A percentile compares a stretch with the other conserved stretches of the same genome.
phyloP scores from a whole-genome alignment of 2,888 invertebrate genomes.

The Pyrrhia umbra region DNA sequence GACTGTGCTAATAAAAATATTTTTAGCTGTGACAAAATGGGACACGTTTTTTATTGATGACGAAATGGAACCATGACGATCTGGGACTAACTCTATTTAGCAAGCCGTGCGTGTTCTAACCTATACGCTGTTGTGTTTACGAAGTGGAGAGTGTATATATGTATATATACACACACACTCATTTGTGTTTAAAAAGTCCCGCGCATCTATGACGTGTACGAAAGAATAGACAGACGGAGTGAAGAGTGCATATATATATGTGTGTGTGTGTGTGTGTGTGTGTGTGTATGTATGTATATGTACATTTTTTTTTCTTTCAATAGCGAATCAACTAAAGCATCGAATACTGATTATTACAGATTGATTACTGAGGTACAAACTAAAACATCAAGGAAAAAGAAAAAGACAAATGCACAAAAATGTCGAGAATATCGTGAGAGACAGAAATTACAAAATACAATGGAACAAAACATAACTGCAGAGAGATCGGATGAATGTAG shows the following conservation, averaged over 20 bases:
- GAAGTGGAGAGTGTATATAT: no score
- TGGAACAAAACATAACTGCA: slow-evolving; percentile 63
- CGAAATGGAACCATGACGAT: no score
- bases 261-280: not conserved
- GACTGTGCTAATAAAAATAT: no score
- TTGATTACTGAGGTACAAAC: slow-evolving; percentile 58
- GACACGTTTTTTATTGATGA: no score
- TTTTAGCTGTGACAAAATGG: no score
- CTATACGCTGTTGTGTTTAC: slow-evolving; percentile 19
- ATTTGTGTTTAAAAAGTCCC: slow-evolving; percentile 10
- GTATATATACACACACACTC: slow-evolving; percentile 2
- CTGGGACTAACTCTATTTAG: no score
- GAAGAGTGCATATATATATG: slow-evolving; percentile 25
- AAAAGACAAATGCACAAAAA: slow-evolving; percentile 65
- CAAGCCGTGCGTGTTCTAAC: slow-evolving; percentile 16
- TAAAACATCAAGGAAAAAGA: slow-evolving; percentile 57
- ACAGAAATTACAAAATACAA: slow-evolving; percentile 63
- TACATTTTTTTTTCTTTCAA: slow-evolving; percentile 35
- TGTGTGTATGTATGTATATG: not conserved
- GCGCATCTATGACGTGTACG: slow-evolving; percentile 37
- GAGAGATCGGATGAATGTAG: slow-evolving; percentile 62
- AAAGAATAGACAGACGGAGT: slow-evolving; percentile 39
- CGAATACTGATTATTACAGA: no score
- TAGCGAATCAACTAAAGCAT: slow-evolving; percentile 58
- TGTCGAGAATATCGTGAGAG: slow-evolving; percentile 66